A percentile compares a stretch with the other conserved stretches of the same genome.
Conservation (phyloP, 2,888 invertebrate genomes). For the Fissipunctia ypsillon region DNA sequence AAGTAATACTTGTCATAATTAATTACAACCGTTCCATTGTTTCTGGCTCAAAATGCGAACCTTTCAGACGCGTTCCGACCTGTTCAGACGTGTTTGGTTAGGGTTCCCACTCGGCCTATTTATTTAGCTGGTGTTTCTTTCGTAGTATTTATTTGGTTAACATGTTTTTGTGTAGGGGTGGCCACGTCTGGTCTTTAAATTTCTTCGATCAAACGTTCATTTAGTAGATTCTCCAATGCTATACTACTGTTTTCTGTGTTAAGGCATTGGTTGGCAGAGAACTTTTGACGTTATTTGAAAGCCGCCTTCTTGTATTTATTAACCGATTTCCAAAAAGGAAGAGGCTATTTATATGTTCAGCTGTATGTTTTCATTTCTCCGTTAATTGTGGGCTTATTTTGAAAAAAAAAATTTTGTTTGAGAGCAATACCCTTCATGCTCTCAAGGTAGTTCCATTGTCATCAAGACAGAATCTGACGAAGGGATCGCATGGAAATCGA, state of each 20-base stretch:
- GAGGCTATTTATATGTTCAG: no score
- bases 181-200: not conserved
- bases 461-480: no score
- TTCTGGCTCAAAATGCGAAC: conserved; percentile 52
- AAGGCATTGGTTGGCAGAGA: not conserved
- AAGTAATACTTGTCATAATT: conserved; percentile 64
- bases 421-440: no score
- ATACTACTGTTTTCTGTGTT: not conserved
- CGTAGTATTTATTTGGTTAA: conserved; percentile 16
- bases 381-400: no score
- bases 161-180: conserved; percentile 23
- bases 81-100: conserved; percentile 46
- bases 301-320: not conserved
- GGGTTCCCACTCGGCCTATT: conserved; percentile 46
- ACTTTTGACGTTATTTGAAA: not conserved
- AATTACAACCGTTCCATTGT: conserved; percentile 60
- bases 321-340: no score
- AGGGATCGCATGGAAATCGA: no score
- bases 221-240: not conserved
- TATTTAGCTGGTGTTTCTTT: conserved; percentile 33
- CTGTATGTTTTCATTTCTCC: no score
- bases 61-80: conserved; percentile 49
- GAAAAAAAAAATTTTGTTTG: no score
- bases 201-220: not conserved
- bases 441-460: no score